Percentiles rank a stretch among this genome's conserved stretches.
These are phyloP conservation scores for Cyclopterus lumpus DNA, from an alignment of 2,797 vertebrate species.

Conservation along the genomic window DNA sequence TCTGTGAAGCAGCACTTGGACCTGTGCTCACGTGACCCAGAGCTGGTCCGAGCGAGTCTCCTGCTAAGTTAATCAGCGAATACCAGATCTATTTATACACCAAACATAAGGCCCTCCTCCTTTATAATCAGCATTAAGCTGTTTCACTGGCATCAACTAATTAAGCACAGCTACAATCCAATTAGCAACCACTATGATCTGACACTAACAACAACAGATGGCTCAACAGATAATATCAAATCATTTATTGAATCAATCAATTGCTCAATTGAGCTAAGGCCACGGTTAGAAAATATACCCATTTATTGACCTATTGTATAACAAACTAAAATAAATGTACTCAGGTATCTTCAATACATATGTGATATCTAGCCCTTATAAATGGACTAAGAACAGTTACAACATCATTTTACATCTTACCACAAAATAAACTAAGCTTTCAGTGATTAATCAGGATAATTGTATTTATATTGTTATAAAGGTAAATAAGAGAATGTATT, in stretches of 20 bases:
- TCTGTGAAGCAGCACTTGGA: background rate
- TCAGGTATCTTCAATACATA: background rate
- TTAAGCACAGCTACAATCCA: background rate
- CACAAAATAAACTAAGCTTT: background rate
- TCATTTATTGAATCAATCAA: background rate
- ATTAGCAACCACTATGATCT: background rate
- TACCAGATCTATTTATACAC: background rate
- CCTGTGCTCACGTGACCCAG: background rate
- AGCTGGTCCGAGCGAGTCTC: background rate
- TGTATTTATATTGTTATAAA: too few relatives aligned
- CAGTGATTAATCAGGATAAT: background rate
- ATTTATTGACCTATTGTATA: background rate
- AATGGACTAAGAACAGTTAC: background rate
- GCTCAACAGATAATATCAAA: background rate
- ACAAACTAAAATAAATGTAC: background rate
- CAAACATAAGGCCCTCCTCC: background rate
- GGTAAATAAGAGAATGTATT: too few relatives aligned
- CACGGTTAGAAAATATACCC: background rate
- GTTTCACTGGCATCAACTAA: background rate
- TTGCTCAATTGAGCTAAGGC: background rate
- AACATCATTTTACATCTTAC: background rate
- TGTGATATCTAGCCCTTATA: background rate
- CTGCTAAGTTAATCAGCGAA: background rate
- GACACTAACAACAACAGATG: slow-evolving; percentile 3
- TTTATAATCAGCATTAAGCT: background rate